Percentiles rank a stretch among this genome's conserved stretches.
These are phyloP conservation scores for Embidobia sp. DNA, from an alignment of 2,888 invertebrate species.

Conservation along the genomic window DNA sequence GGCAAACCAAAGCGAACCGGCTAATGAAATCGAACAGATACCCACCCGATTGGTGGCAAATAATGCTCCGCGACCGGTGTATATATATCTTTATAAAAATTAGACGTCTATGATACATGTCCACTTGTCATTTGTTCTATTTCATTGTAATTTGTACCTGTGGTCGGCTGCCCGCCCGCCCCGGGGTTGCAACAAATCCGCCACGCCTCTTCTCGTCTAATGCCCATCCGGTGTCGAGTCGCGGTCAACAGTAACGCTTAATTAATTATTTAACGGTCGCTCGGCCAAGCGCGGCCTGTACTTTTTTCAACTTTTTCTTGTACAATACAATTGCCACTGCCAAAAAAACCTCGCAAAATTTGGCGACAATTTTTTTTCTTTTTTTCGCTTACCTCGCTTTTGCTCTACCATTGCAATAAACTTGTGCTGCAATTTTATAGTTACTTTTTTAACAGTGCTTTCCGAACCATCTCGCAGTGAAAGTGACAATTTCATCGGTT, in stretches of 20 bases:
- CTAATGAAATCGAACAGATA: slow-evolving; percentile 58
- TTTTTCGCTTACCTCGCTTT: no score
- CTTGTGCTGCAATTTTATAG: no score
- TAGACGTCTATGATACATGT: slow-evolving; percentile 57
- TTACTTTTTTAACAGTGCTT: no score
- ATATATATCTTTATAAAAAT: slow-evolving; percentile 62
- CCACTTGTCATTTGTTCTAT: slow-evolving; percentile 48
- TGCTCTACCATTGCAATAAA: no score
- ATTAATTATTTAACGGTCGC: no score
- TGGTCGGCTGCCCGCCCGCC: slow-evolving; percentile 5
- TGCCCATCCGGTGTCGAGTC: slow-evolving; percentile 1
- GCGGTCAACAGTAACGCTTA: no score
- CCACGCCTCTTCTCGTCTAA: not conserved
- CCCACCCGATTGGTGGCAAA: slow-evolving; percentile 50
- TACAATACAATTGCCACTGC: no score
- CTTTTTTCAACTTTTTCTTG: no score
- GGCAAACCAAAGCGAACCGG: slow-evolving; percentile 43
- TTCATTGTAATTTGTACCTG: slow-evolving; percentile 47
- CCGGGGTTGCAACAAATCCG: slow-evolving; percentile 26
- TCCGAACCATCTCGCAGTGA: slow-evolving; percentile 52
- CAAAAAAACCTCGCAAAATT: no score
- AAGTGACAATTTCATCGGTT: slow-evolving; percentile 60
- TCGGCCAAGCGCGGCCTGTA: not conserved
- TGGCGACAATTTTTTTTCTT: no score
- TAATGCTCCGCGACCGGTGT: slow-evolving; percentile 48